A percentile compares a stretch with the other conserved stretches of the same genome.
phyloP scores from a whole-genome alignment of 2,888 invertebrate genomes.

The Mystacides longicornis region DNA sequence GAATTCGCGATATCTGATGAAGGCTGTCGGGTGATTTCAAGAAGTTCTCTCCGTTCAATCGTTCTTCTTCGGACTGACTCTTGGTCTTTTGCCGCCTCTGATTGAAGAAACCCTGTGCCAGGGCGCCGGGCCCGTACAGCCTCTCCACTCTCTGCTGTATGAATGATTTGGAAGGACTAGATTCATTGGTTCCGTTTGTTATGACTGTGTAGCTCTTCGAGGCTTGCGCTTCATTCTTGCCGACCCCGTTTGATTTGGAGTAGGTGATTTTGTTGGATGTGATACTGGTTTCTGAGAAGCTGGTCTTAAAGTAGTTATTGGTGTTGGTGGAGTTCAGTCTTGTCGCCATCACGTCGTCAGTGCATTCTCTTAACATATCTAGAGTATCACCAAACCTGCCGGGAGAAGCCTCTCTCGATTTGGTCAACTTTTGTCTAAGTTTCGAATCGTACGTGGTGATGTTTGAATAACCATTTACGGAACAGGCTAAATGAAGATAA shows the following conservation, averaged over 20 bases:
- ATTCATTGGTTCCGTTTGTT: constrained; percentile 32
- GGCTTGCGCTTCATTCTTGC: constrained; percentile 5
- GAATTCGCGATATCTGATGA: constrained; percentile 14
- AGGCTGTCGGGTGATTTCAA: constrained; percentile 14
- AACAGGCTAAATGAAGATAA: constrained; percentile 81
- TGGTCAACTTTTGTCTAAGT: constrained; percentile 63
- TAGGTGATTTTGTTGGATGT: constrained; percentile 29
- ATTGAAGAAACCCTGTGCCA: constrained; percentile 78
- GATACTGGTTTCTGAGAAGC: constrained; percentile 46
- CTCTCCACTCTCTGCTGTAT: constrained; percentile 85
- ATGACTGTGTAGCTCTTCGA: constrained; percentile 37
- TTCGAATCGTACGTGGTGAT: constrained; percentile 81
- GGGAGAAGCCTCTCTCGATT: constrained; percentile 65
- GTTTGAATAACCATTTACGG: constrained; percentile 84
- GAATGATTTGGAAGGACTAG: constrained; percentile 61
- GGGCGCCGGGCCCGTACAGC: constrained; percentile 78
- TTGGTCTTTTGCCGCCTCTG: constrained; percentile 50
- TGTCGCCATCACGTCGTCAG: constrained; percentile 44
- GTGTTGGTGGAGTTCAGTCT: constrained; percentile 40
- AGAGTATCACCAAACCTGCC: constrained; percentile 53
- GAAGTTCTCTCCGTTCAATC: constrained; percentile 12
- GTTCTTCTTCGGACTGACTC: constrained; percentile 33
- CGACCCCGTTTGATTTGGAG: constrained; percentile 21
- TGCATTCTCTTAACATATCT: constrained; percentile 42
- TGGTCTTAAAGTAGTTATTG: constrained; percentile 41